A percentile compares a stretch with the other conserved stretches of the same genome.
phyloP scores from a whole-genome alignment of 1,140 invertebrate genomes.

The Solenopsis fugax region DNA sequence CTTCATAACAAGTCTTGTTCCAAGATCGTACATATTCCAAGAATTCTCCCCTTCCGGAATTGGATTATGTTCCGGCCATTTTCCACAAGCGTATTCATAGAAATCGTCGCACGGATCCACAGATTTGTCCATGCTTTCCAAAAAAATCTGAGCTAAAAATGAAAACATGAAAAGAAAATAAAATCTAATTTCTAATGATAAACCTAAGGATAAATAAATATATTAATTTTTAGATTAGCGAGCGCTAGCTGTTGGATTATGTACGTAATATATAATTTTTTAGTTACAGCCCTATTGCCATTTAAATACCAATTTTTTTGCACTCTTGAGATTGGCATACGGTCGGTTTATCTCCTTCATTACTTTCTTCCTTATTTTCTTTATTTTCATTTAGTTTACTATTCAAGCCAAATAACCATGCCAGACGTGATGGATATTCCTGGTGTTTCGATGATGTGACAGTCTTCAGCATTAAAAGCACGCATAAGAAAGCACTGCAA shows the following conservation, averaged over 20 bases:
- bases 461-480: background rate
- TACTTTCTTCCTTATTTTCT: background rate
- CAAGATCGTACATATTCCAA: slow-evolving; percentile 39
- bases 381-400: background rate
- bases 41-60: slow-evolving; percentile 22
- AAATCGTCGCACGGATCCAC: slow-evolving; percentile 68
- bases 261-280: background rate
- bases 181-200: no score
- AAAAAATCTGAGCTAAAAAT: slow-evolving; percentile 39
- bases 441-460: background rate
- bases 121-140: slow-evolving; percentile 49
- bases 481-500: slow-evolving; percentile 38
- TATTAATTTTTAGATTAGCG: background rate
- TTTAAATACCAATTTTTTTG: slow-evolving; percentile 56
- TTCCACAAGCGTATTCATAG: slow-evolving; percentile 68
- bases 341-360: background rate
- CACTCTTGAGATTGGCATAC: slow-evolving; percentile 56
- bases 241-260: background rate
- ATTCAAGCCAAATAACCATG: slow-evolving; percentile 39
- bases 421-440: slow-evolving; percentile 13
- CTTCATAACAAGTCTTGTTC: background rate
- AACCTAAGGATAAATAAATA: background rate
- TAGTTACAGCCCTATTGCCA: background rate
- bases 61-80: slow-evolving; percentile 49
- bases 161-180: background rate